A percentile compares a stretch with the other conserved stretches of the same genome.
phyloP scores from a whole-genome alignment of 2,888 invertebrate species.

The Branchipolynoe longqiensis region DNA sequence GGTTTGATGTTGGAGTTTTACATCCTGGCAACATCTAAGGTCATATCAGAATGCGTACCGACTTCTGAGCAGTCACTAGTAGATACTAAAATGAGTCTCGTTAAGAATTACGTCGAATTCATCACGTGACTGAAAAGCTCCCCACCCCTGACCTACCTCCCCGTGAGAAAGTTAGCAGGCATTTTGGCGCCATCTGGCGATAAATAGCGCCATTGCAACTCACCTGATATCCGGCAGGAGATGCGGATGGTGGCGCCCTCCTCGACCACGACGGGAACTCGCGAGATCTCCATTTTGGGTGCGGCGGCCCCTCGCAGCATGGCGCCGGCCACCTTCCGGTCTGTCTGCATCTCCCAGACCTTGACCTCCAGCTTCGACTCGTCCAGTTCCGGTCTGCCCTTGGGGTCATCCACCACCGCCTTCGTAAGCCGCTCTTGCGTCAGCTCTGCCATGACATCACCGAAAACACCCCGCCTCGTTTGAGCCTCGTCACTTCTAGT shows the following conservation, averaged over 20 bases:
- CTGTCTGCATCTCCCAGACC: background rate
- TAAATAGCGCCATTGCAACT: conserved; percentile 1
- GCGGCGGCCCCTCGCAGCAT: background rate
- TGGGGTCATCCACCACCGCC: background rate
- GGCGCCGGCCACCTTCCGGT: background rate
- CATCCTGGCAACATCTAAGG: too few relatives aligned
- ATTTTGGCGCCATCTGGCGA: too few relatives aligned
- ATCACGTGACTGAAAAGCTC: too few relatives aligned
- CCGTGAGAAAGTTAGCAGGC: too few relatives aligned
- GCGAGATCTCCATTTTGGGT: conserved; percentile 22
- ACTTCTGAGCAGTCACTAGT: too few relatives aligned
- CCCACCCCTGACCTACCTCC: too few relatives aligned
- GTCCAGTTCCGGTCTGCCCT: background rate
- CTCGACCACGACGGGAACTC: conserved; percentile 1
- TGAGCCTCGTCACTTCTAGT: background rate
- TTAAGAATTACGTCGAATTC: too few relatives aligned
- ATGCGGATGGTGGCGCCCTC: conserved; percentile 30
- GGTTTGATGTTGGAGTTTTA: too few relatives aligned
- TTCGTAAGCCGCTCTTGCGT: background rate
- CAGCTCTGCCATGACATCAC: conserved; percentile 46
- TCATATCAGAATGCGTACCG: too few relatives aligned
- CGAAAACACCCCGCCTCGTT: background rate
- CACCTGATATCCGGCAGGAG: conserved; percentile 28
- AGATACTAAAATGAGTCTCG: too few relatives aligned
- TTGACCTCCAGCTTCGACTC: conserved; percentile 11